phyloP scores from a whole-genome alignment of 1,140 invertebrate genomes.

The Drosophila sechellia region DNA sequence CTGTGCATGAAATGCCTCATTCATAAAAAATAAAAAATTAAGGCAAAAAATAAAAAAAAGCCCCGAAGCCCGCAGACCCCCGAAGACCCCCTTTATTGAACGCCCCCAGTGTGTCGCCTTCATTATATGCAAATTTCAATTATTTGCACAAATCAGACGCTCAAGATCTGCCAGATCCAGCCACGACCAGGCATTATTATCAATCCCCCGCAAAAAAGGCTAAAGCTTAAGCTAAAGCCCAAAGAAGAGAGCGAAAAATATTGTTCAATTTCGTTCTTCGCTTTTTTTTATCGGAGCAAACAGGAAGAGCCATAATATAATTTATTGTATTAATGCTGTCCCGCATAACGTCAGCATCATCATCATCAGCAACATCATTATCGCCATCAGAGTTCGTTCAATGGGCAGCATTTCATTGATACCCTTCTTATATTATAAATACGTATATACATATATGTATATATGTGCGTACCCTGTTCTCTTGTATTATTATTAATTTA shows the following conservation, averaged over 20 bases:
- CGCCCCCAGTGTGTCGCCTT: slow-evolving; percentile 53
- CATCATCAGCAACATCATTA: slow-evolving; percentile 16
- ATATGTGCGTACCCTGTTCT: slow-evolving; percentile 17
- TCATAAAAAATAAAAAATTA: slow-evolving; percentile 2
- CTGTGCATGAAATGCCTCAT: slow-evolving; percentile 58
- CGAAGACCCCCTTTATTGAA: slow-evolving; percentile 17
- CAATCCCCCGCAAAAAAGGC: slow-evolving; percentile 42
- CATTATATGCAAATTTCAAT: slow-evolving; percentile 84
- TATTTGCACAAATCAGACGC: slow-evolving; percentile 82
- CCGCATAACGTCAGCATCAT: slow-evolving; percentile 62
- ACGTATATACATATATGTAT: slow-evolving; percentile 11
- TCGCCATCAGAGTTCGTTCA: slow-evolving; percentile 31
- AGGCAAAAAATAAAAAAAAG: not conserved
- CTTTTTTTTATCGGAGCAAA: slow-evolving; percentile 69
- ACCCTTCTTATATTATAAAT: slow-evolving; percentile 38
- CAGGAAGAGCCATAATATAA: slow-evolving; percentile 82
- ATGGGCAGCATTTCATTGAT: slow-evolving; percentile 69
- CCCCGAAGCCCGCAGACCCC: not conserved
- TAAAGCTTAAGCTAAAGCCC: slow-evolving; percentile 4
- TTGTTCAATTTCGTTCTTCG: slow-evolving; percentile 66
- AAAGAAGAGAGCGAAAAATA: slow-evolving; percentile 39
- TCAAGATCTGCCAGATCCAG: slow-evolving; percentile 55
- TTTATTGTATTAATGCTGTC: slow-evolving; percentile 82
- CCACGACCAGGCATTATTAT: slow-evolving; percentile 70
- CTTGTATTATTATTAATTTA: slow-evolving; percentile 76